Percentiles rank a stretch among this genome's conserved stretches.
These are phyloP conservation scores for Corythornis leucogaster DNA, from an alignment of 2,797 vertebrate species.

Conservation along the genomic window DNA sequence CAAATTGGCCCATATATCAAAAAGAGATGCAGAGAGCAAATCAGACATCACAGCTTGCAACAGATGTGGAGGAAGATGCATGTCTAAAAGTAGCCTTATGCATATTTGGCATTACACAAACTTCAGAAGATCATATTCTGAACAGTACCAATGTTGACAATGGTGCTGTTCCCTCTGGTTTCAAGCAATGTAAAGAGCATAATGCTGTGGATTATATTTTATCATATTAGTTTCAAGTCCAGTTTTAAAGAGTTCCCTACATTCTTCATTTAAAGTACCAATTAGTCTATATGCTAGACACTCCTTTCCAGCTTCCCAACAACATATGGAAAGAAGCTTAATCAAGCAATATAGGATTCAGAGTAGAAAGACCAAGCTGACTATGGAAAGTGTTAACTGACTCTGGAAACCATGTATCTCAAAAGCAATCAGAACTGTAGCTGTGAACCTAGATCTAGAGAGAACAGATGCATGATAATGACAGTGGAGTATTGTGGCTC, in stretches of 20 bases:
- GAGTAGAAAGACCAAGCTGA: background rate
- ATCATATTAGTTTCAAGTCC: background rate
- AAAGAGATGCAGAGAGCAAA: background rate
- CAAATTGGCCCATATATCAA: background rate
- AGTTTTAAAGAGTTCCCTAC: background rate
- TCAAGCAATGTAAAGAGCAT: background rate
- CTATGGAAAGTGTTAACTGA: constrained; percentile 29
- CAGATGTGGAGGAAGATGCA: background rate
- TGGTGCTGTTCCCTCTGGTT: background rate
- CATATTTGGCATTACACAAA: background rate
- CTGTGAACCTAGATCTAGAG: background rate
- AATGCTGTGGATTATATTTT: background rate
- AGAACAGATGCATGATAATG: background rate
- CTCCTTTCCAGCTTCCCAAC: background rate
- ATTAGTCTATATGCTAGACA: background rate
- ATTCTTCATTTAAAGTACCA: background rate
- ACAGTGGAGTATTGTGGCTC: background rate
- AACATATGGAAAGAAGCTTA: constrained; percentile 14
- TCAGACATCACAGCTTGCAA: background rate
- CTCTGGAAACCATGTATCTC: constrained; percentile 8
- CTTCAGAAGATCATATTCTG: background rate
- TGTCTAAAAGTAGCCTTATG: background rate
- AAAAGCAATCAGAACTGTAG: constrained; percentile 23
- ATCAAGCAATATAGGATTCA: background rate
- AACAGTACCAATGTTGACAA: background rate